A percentile compares a stretch with the other conserved stretches of the same genome.
phyloP scores from a whole-genome alignment of 2,888 invertebrate genomes.

The Athrips mouffetella region DNA sequence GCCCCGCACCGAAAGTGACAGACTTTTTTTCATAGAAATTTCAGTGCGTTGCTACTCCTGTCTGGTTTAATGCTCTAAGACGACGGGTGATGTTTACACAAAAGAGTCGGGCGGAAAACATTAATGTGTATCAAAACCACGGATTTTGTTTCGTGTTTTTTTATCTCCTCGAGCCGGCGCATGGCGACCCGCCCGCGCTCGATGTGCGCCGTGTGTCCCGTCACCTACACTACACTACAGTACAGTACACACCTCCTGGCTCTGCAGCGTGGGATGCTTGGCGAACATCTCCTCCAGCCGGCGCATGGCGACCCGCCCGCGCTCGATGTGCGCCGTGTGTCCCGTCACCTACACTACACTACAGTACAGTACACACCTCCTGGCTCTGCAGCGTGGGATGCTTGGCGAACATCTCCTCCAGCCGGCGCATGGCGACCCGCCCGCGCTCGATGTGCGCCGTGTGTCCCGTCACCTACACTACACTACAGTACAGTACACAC shows the following conservation, averaged over 20 bases:
- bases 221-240: too few relatives aligned
- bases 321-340: conserved; percentile 87
- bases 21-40: too few relatives aligned
- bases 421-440: conserved; percentile 5
- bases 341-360: conserved; percentile 76
- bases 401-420: conserved; percentile 76
- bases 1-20: too few relatives aligned
- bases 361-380: conserved; percentile 60
- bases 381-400: conserved; percentile 87
- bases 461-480: conserved; percentile 79
- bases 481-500: conserved; percentile 57
- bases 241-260: conserved; percentile 75
- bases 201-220: too few relatives aligned
- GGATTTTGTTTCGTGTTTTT: too few relatives aligned
- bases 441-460: conserved; percentile 88
- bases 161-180: conserved; percentile 1
- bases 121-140: too few relatives aligned
- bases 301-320: conserved; percentile 56
- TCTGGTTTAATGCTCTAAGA: too few relatives aligned
- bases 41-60: too few relatives aligned
- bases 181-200: neutral
- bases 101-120: too few relatives aligned
- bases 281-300: conserved; percentile 68
- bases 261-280: conserved; percentile 85
- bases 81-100: too few relatives aligned